Conservation (phyloP, 2,113 vertebrate species). For the Oryzias curvinotus region DNA sequence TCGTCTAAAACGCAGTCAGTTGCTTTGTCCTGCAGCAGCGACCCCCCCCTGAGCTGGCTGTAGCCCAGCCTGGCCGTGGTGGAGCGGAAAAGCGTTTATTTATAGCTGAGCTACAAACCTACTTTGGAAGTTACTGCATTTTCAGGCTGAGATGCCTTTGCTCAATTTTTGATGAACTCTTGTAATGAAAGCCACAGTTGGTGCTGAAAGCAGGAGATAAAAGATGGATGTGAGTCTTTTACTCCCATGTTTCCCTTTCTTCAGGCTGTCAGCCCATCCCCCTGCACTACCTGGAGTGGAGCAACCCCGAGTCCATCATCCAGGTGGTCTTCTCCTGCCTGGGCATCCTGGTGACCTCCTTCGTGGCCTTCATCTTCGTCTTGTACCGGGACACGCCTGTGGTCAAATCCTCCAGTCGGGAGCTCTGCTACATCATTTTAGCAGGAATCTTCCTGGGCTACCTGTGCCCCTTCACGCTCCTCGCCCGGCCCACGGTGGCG, state of each 20-base stretch:
- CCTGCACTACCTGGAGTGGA: slow-evolving; percentile 92
- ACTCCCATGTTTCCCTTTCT: slow-evolving; percentile 9
- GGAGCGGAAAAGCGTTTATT: slow-evolving; percentile 72
- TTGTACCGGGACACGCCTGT: slow-evolving; percentile 96
- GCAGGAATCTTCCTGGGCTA: slow-evolving; percentile 97
- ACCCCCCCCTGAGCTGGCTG: slow-evolving; percentile 47
- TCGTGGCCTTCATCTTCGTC: slow-evolving; percentile 94
- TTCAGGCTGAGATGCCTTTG: slow-evolving; percentile 32
- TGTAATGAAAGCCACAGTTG: not conserved
- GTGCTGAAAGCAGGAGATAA: slow-evolving; percentile 3
- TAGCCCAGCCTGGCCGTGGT: slow-evolving; percentile 50
- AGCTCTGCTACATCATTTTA: slow-evolving; percentile 97
- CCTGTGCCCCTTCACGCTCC: slow-evolving; percentile 93
- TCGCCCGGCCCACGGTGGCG: slow-evolving; percentile 87
- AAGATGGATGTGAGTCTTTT: slow-evolving; percentile 1
- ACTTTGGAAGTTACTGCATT: slow-evolving; percentile 74
- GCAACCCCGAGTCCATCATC: slow-evolving; percentile 93
- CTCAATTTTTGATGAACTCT: slow-evolving; percentile 26
- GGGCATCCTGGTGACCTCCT: slow-evolving; percentile 94
- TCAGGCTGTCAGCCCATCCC: slow-evolving; percentile 89
- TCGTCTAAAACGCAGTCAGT: slow-evolving; percentile 35
- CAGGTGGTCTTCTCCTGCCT: slow-evolving; percentile 94
- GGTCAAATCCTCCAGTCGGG: slow-evolving; percentile 96
- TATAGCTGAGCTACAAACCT: slow-evolving; percentile 84
- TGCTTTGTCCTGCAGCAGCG: slow-evolving; percentile 58